These are phyloP conservation scores for Brassicogethes aeneus DNA, from an alignment of 2,888 invertebrate genomes.

Conservation along the genomic window DNA sequence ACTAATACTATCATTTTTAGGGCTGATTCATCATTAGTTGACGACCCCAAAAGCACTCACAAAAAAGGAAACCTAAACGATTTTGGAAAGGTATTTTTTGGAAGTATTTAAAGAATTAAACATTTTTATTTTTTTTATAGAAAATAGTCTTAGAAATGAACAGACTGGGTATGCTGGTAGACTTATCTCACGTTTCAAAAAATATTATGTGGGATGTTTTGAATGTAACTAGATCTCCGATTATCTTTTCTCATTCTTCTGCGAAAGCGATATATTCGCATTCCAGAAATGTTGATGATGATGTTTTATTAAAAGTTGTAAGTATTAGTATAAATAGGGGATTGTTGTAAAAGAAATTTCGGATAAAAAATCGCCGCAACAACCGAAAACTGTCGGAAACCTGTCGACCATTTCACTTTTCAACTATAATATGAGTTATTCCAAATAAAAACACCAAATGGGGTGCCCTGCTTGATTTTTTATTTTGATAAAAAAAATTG, in stretches of 20 bases:
- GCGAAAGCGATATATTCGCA: conserved; percentile 45
- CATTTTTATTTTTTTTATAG: conserved; percentile 28
- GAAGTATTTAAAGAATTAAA: conserved; percentile 2
- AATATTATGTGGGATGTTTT: conserved; percentile 49
- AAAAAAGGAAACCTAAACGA: conserved; percentile 34
- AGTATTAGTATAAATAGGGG: too few species aligned
- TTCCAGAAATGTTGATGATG: conserved; percentile 51
- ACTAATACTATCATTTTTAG: conserved; percentile 22
- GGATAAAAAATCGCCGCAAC: too few species aligned
- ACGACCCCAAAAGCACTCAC: conserved; percentile 17
- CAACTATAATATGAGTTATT: too few species aligned
- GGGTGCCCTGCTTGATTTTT: too few species aligned
- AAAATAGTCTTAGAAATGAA: conserved; percentile 53
- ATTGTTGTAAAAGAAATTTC: too few species aligned
- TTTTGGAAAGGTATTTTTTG: conserved; percentile 36
- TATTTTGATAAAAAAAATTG: too few species aligned
- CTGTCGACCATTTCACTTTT: too few species aligned
- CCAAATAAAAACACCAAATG: too few species aligned
- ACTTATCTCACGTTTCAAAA: conserved; percentile 50
- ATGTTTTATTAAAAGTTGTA: conserved; percentile 45
- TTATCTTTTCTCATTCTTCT: conserved; percentile 55
- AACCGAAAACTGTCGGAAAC: too few species aligned
- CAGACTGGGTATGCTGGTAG: conserved; percentile 55
- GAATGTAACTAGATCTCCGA: conserved; percentile 44
- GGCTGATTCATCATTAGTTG: conserved; percentile 37